phyloP scores from a whole-genome alignment of 2,888 invertebrate species.

The Cephonodes hylas region DNA sequence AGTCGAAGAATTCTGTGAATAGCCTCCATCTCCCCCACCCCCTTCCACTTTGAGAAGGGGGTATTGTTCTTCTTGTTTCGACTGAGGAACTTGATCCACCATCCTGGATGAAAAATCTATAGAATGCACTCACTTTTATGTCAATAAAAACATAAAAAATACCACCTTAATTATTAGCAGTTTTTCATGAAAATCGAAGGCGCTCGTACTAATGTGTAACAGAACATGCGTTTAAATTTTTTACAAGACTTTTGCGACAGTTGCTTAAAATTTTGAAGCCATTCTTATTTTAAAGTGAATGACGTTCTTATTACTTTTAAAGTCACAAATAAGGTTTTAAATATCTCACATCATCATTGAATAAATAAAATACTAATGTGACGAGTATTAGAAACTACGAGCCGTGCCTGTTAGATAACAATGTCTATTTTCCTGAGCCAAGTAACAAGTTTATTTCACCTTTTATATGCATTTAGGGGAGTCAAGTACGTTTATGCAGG shows the following conservation, averaged over 20 bases:
- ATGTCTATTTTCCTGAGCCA: too few species aligned
- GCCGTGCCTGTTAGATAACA: too few species aligned
- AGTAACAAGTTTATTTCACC: too few species aligned
- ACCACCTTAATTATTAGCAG: background rate
- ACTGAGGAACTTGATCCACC: conserved; percentile 44
- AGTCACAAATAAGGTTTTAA: background rate
- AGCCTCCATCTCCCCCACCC: conserved; percentile 46
- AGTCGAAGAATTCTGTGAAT: conserved; percentile 29
- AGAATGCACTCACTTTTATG: too few species aligned
- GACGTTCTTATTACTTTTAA: conserved; percentile 21
- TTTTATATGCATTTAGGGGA: too few species aligned
- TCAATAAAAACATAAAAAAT: background rate
- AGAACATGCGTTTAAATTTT: conserved; percentile 1
- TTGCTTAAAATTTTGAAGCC: conserved; percentile 43
- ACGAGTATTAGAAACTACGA: background rate
- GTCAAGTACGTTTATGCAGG: too few species aligned
- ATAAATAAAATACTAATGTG: background rate
- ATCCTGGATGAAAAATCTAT: conserved; percentile 24
- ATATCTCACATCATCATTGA: too few species aligned
- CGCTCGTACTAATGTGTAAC: background rate
- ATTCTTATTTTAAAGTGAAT: conserved; percentile 45
- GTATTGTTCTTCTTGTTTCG: conserved; percentile 56
- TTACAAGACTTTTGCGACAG: conserved; percentile 22
- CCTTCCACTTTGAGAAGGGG: conserved; percentile 61
- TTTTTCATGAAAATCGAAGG: background rate